Conservation (phyloP, 2,888 invertebrate genomes). For the Trachelus iudaicus region DNA sequence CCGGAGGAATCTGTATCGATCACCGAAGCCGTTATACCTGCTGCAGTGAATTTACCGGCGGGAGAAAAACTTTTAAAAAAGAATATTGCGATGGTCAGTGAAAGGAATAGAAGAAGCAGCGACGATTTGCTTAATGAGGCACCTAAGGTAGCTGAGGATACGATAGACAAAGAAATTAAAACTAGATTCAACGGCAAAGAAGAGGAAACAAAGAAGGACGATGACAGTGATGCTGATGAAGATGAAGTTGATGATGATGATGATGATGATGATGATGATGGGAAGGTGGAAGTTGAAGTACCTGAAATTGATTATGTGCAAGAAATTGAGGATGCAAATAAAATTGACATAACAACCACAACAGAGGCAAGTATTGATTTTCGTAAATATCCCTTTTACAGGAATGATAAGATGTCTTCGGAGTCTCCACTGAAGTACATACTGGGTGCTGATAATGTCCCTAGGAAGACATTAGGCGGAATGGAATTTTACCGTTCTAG, state of each 20-base stretch:
- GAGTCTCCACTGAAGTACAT: constrained; percentile 77
- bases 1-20: constrained; percentile 34
- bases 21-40: not conserved
- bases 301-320: constrained; percentile 50
- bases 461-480: constrained; percentile 73
- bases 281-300: constrained; percentile 44
- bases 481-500: constrained; percentile 80
- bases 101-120: constrained; percentile 19
- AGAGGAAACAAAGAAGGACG: constrained; percentile 27
- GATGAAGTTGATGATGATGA: constrained; percentile 58
- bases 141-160: constrained; percentile 37
- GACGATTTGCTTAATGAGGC: constrained; percentile 42
- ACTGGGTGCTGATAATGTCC: constrained; percentile 73
- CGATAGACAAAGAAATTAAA: constrained; percentile 53
- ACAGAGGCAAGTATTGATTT: constrained; percentile 32
- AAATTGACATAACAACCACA: constrained; percentile 17
- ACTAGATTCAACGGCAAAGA: constrained; percentile 39
- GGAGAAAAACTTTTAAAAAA: not conserved
- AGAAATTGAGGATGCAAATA: constrained; percentile 48
- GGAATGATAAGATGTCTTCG: constrained; percentile 64
- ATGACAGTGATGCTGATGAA: constrained; percentile 51
- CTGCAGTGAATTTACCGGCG: not conserved
- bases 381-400: constrained; percentile 77
- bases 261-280: constrained; percentile 41
- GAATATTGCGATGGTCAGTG: not conserved